Conservation (phyloP, 2,888 invertebrate species). For the Dasysyrphus tricinctus region DNA sequence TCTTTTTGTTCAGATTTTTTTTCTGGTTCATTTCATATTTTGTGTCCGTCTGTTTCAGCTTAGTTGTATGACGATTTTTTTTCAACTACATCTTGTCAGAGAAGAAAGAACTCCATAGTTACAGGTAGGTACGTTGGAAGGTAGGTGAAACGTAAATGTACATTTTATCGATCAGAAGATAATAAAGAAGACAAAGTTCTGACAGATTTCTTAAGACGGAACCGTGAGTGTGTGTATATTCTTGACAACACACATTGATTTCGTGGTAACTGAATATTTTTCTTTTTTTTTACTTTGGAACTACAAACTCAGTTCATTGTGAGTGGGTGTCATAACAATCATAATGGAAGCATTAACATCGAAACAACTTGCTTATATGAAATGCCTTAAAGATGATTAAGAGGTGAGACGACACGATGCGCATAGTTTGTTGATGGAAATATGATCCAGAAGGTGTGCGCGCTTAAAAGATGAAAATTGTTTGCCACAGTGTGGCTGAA, state of each 20-base stretch:
- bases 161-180: conserved; percentile 48
- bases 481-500: conserved; percentile 15
- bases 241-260: conserved; percentile 48
- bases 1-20: conserved; percentile 47
- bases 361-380: conserved; percentile 55
- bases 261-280: conserved; percentile 59
- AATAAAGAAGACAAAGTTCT: conserved; percentile 18
- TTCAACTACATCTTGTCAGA: conserved; percentile 17
- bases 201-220: conserved; percentile 1
- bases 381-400: conserved; percentile 63
- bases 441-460: conserved; percentile 47
- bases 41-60: conserved; percentile 20
- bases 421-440: conserved; percentile 55
- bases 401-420: conserved; percentile 50
- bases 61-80: conserved; percentile 2
- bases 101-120: conserved; percentile 4
- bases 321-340: conserved; percentile 46
- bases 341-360: conserved; percentile 37
- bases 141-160: not conserved
- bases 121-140: conserved; percentile 19
- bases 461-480: not conserved
- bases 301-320: not conserved
- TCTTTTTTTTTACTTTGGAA: conserved; percentile 1
- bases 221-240: not conserved
- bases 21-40: conserved; percentile 27